Conservation (phyloP, 1,140 invertebrate species). For the Gonatopus flavifemur region DNA sequence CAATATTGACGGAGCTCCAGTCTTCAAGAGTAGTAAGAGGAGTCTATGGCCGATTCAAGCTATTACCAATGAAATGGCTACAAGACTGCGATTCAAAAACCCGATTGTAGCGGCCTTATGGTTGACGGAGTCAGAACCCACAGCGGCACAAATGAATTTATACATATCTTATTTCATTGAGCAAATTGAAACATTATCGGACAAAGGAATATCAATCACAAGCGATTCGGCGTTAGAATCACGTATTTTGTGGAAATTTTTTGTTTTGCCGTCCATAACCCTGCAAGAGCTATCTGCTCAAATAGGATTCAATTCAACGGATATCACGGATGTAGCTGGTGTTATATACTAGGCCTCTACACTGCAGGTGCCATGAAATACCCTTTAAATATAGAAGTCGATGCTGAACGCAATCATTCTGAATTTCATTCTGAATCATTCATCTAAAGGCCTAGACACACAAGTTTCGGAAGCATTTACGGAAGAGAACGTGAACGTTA, state of each 20-base stretch:
- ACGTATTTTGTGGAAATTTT: constrained; percentile 9
- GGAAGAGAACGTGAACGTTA: too few species aligned
- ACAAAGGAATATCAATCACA: constrained; percentile 18
- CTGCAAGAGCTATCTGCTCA: constrained; percentile 23
- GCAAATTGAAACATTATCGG: too few species aligned
- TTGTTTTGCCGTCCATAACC: constrained; percentile 24
- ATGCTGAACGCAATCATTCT: too few species aligned
- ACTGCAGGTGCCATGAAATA: too few species aligned
- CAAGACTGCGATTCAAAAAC: constrained; percentile 11
- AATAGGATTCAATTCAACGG: too few species aligned
- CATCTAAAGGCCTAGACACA: too few species aligned
- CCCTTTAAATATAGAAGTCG: too few species aligned
- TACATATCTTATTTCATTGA: constrained; percentile 12
- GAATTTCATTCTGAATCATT: too few species aligned
- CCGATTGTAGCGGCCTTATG: constrained; percentile 18
- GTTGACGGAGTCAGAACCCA: constrained; percentile 15
- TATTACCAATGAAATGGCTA: constrained; percentile 19
- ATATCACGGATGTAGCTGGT: too few species aligned
- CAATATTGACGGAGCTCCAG: constrained; percentile 20
- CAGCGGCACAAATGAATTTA: constrained; percentile 13
- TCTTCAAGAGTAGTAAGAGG: constrained; percentile 10
- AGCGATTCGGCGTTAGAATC: constrained; percentile 8
- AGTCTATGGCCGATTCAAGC: constrained; percentile 19
- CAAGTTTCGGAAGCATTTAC: too few species aligned
- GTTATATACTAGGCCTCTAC: constrained; percentile 22